Evolutionary conservation across 2,888 invertebrate genomes (phyloP).

Genomic region (Melieria picta): DNA sequence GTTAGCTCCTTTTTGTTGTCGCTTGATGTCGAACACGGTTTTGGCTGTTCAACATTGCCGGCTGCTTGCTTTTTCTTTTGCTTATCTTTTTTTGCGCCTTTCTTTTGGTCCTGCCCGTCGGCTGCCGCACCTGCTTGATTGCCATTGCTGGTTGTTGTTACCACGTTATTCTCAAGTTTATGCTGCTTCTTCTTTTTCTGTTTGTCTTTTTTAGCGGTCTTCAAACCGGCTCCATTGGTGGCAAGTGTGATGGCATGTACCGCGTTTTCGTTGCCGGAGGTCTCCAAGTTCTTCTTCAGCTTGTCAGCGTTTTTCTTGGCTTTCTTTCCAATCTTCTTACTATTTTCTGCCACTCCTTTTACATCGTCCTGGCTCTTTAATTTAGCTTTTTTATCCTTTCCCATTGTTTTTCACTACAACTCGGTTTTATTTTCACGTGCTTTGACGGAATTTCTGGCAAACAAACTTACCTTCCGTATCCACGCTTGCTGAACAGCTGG

Average conservation of each 20-base stretch:
- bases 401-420: constrained; percentile 33
- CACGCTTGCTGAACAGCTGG: no score
- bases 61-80: background rate
- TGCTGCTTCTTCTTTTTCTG: constrained; percentile 4
- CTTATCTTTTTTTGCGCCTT: background rate
- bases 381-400: constrained; percentile 33
- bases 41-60: background rate
- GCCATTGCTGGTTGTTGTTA: background rate
- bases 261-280: background rate
- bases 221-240: background rate
- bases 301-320: background rate
- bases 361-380: constrained; percentile 34
- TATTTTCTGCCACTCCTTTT: constrained; percentile 38
- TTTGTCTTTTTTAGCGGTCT: constrained; percentile 9
- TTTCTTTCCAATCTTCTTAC: constrained; percentile 21
- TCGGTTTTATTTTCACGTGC: constrained; percentile 32
- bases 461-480: background rate
- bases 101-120: background rate
- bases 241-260: background rate
- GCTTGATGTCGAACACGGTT: background rate
- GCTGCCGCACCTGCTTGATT: background rate
- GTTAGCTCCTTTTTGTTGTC: constrained; percentile 18
- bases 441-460: background rate
- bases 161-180: background rate
- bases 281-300: background rate